These are phyloP conservation scores for Eilema griseolum DNA, from an alignment of 2,888 invertebrate species.

Conservation along the genomic window DNA sequence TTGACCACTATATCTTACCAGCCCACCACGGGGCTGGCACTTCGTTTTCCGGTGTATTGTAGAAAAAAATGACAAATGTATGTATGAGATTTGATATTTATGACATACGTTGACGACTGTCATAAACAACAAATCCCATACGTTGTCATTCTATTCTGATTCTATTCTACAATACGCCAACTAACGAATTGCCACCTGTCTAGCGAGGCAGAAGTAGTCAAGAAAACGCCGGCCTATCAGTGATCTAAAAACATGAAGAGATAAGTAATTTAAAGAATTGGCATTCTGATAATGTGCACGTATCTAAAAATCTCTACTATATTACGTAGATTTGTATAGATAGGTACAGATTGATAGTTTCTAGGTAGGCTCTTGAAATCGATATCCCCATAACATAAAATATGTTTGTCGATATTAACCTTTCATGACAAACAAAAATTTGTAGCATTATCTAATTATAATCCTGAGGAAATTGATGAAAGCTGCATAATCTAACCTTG, in stretches of 20 bases:
- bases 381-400: conserved; percentile 17
- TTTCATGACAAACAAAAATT: conserved; percentile 50
- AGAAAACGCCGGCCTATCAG: not conserved
- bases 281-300: not conserved
- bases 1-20: not conserved
- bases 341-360: not conserved
- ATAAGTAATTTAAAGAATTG: not conserved
- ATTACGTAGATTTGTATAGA: not conserved
- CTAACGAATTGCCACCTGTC: too few relatives aligned
- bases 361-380: conserved; percentile 9
- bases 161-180: too few relatives aligned
- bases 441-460: conserved; percentile 30
- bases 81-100: too few relatives aligned
- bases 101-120: too few relatives aligned
- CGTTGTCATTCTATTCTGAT: too few relatives aligned
- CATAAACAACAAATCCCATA: too few relatives aligned
- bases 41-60: too few relatives aligned
- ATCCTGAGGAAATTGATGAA: conserved; percentile 43
- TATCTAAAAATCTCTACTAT: not conserved
- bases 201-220: too few relatives aligned
- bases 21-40: too few relatives aligned
- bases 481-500: conserved; percentile 48
- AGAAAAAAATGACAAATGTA: too few relatives aligned
- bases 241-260: not conserved
- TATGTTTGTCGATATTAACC: conserved; percentile 28